Evolutionary conservation across 2,113 vertebrate genomes (phyloP).

Genomic region (Nesospiza acunhae): DNA sequence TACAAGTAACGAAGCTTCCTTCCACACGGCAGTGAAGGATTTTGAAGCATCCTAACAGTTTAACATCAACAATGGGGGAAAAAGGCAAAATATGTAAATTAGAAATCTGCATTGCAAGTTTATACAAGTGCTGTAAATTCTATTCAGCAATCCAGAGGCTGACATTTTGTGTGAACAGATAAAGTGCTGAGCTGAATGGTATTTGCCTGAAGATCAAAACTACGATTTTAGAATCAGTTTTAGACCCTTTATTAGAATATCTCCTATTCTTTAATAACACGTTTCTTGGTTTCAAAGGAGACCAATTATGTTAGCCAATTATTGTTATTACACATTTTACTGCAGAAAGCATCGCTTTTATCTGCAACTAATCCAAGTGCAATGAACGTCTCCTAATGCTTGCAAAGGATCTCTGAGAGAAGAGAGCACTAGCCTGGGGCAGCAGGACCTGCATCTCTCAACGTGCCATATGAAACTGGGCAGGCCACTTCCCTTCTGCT

Average conservation of each 20-base stretch:
- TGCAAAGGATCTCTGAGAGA: not conserved
- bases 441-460: not conserved
- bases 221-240: not conserved
- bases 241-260: not conserved
- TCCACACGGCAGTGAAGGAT: not conserved
- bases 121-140: not conserved
- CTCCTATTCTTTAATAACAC: not conserved
- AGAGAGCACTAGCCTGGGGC: not conserved
- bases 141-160: conserved; percentile 11
- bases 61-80: not conserved
- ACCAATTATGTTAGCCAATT: conserved; percentile 11
- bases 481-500: not conserved
- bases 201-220: conserved; percentile 38
- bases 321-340: not conserved
- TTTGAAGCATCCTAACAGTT: not conserved
- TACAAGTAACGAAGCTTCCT: not conserved
- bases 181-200: not conserved
- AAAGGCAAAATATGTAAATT: conserved; percentile 11
- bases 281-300: not conserved
- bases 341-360: not conserved
- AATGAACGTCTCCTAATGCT: not conserved
- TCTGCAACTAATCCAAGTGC: not conserved
- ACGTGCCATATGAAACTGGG: not conserved
- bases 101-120: not conserved
- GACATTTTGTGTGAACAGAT: conserved; percentile 29